These are phyloP conservation scores for Otocyon megalotis DNA, from an alignment of 2,113 vertebrate species.

Conservation along the genomic window DNA sequence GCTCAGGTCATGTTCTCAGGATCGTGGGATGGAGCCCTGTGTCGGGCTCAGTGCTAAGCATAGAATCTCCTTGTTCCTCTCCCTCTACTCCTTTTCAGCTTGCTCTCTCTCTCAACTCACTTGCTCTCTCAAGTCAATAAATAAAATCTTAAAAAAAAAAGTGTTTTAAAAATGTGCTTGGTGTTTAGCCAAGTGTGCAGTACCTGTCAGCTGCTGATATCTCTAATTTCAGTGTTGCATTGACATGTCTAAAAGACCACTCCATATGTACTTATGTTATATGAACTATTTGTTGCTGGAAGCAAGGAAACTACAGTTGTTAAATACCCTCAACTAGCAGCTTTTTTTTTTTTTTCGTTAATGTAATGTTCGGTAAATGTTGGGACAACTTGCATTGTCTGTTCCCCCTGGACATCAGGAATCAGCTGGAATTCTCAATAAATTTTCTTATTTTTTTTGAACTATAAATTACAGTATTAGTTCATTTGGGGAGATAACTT, in stretches of 20 bases:
- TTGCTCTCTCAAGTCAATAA: neutral
- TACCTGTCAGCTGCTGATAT: neutral
- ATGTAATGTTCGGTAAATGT: slow-evolving; percentile 18
- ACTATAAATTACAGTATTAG: slow-evolving; percentile 66
- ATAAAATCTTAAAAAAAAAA: neutral
- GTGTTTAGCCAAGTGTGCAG: neutral
- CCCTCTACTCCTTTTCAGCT: neutral
- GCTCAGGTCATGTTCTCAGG: neutral
- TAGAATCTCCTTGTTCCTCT: neutral
- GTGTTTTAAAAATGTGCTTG: neutral
- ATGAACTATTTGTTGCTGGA: slow-evolving; percentile 8
- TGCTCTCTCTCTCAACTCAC: neutral
- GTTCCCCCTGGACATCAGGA: slow-evolving; percentile 1
- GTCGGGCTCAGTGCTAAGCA: neutral
- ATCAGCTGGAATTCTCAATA: slow-evolving; percentile 51
- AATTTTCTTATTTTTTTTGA: slow-evolving; percentile 43
- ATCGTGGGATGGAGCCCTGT: neutral
- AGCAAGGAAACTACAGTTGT: slow-evolving; percentile 1
- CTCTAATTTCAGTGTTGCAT: neutral
- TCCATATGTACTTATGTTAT: neutral
- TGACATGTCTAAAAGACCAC: neutral
- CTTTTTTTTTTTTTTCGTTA: neutral
- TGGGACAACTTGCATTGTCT: neutral
- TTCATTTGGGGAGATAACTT: slow-evolving; percentile 60
- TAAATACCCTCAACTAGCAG: neutral